Evolutionary conservation across 2,888 invertebrate species (phyloP), one percentile per base, ranked within the genome.

Genomic region (Mamestra brassicae): DNA sequence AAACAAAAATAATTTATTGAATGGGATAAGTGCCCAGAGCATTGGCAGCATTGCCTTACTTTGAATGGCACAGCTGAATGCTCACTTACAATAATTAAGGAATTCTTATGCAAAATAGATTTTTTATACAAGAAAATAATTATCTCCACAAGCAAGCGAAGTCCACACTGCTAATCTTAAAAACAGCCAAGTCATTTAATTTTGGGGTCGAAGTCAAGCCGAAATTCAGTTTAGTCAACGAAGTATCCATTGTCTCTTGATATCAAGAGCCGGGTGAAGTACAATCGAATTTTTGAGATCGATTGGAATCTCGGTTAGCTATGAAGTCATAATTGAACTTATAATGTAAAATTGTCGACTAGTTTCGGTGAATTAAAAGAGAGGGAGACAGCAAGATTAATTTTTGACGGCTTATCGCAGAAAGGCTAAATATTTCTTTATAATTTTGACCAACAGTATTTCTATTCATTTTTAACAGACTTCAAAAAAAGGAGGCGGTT

Each of bases 261-360:
- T 55, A 38, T 54, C 47, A 63, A 66, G 45, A 57, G 34, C 10
- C n/a, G 47, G 38, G 15, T 70, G 38, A 71, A 81, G 62, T 45
- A 61, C 66, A 26, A 58, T 84, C 13, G 58, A 71, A 36, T 72
- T 81, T 55, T 81, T 64, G 26, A 61, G 63, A 66, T 63, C 62
- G 55, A 81, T 81, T 75, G 42, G 54, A 26, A 76, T 69, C 80
- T 76, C 10, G 36, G 60, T 58, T 67, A 67, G 57, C 26, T 52
- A 63, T 1, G 34, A 13, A 62, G 47, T 38, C 47, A 2, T 61
- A 74, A 76, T 72, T 72, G 58, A 67, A 38, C 5, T 54, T 36
- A 73, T 36, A 78, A 57, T 36, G 6, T 47, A 42, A 60, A 61
- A 71, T 85, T 34, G 26, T 26, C 26, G 26, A 26, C 26, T 26